Evolutionary conservation across 2,113 vertebrate species (phyloP), one percentile per base, ranked within the genome.

Genomic region (Nycticebus coucang): DNA sequence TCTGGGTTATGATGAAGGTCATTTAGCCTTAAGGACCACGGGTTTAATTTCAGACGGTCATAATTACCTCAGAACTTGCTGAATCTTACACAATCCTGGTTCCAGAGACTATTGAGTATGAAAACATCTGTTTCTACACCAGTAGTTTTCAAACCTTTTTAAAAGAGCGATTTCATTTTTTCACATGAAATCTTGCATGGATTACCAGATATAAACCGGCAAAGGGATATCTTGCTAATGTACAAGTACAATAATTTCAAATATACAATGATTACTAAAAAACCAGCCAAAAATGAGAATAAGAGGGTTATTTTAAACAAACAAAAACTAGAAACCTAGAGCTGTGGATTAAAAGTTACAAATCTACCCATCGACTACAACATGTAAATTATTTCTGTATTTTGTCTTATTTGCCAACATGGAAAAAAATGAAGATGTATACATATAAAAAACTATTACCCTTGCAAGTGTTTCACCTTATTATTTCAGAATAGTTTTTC

Each of bases 401-500:
- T 91, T 87, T 96, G 80, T 62, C 30, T 35, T 83, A 64, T 55
- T 62, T 83, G 55, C 30, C 35, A 83, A 94, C 53, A 80, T 35
- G 18, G 55, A 74, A 86, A 72, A 93, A 59, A 33, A 64, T 53
- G 21, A 87, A 77, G 33, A 81, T 45, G 33, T 2, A 45, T 33
- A 87, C 60, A 87, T 62, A 69, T 55, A 28, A 94, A 79, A 75
- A 89, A 79, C 8, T 45, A 19, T 66, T 57, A 45, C 30, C 64
- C 6, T 55, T 83, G 11, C 37, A 68, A 59, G 35, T 75, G 35
- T 19, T 74, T 92, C 50, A 53, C 57, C 79, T 74, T 75, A 74
- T 89, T 72, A 85, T 74, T 94, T 92, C 50, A 89, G 55, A n/a
- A 81, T 62, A 71, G 45, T 62, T 75, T 89, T 81, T 90, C 78